A percentile compares a stretch with the other conserved stretches of the same genome.
These are phyloP conservation scores for Drosophila kurseongensis DNA, from an alignment of 1,140 invertebrate species.

Conservation along the genomic window DNA sequence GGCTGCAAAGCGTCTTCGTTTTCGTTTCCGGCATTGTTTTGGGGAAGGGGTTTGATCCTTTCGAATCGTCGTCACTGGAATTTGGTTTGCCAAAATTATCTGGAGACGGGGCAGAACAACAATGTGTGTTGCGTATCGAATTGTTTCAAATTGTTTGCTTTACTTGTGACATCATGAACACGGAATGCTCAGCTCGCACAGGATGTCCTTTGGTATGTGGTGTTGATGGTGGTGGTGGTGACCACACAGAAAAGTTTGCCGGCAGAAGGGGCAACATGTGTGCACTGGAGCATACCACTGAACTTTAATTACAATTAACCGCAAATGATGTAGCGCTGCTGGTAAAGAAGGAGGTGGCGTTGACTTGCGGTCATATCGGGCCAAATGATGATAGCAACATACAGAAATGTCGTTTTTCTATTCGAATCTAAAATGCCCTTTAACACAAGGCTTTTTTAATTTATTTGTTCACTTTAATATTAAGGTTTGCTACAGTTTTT, in stretches of 20 bases:
- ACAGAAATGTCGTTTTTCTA: neutral
- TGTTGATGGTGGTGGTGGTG: neutral
- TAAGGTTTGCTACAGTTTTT: too few species aligned
- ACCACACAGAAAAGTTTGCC: neutral
- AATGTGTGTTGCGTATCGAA: slow-evolving; percentile 19
- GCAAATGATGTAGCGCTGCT: slow-evolving; percentile 72
- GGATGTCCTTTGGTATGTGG: neutral
- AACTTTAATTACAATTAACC: slow-evolving; percentile 82
- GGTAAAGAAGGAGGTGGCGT: slow-evolving; percentile 53
- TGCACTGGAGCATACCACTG: slow-evolving; percentile 60
- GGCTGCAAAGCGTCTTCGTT: slow-evolving; percentile 21
- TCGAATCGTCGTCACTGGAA: slow-evolving; percentile 32
- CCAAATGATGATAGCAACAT: slow-evolving; percentile 36
- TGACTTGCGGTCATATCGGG: slow-evolving; percentile 54
- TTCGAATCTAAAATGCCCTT: neutral
- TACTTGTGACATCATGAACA: slow-evolving; percentile 53
- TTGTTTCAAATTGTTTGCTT: slow-evolving; percentile 48
- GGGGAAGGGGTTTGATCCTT: slow-evolving; percentile 1
- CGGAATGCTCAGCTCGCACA: slow-evolving; percentile 40
- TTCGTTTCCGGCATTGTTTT: slow-evolving; percentile 45
- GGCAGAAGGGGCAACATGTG: slow-evolving; percentile 42
- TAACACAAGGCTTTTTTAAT: neutral
- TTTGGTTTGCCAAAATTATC: slow-evolving; percentile 37
- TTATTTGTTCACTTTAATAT: too few species aligned
- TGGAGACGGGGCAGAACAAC: slow-evolving; percentile 4